Conservation (phyloP, 2,113 vertebrate species). For the Xenopus laevis region DNA sequence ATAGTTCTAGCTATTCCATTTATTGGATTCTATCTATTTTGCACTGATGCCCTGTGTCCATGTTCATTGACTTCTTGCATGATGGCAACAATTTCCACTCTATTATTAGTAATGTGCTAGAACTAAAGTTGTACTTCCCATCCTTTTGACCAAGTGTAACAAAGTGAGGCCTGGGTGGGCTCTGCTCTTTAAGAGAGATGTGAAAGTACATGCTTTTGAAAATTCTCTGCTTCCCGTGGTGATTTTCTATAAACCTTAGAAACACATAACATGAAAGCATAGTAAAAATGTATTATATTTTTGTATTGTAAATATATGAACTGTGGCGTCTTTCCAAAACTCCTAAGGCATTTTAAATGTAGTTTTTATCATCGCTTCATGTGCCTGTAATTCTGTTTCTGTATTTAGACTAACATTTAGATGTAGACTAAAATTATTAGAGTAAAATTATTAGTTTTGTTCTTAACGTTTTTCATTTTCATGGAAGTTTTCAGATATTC, state of each 20-base stretch:
- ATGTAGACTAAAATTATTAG: too few species aligned
- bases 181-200: not conserved
- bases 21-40: too few species aligned
- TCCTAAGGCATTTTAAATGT: not conserved
- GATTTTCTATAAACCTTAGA: not conserved
- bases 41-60: too few species aligned
- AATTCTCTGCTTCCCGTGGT: not conserved
- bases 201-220: not conserved
- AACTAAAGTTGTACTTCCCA: not conserved
- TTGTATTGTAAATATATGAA: not conserved
- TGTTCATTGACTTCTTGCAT: too few species aligned
- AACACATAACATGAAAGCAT: not conserved
- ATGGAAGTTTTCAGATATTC: too few species aligned
- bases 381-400: conserved; percentile 2
- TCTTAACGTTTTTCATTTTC: too few species aligned
- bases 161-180: not conserved
- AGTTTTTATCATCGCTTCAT: conserved; percentile 7
- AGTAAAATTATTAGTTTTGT: too few species aligned
- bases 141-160: not conserved
- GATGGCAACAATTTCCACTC: too few species aligned
- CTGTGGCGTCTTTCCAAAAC: not conserved
- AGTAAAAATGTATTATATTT: not conserved
- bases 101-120: not conserved
- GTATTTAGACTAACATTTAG: too few species aligned
- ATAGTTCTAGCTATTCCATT: too few species aligned